Conservation (phyloP, 1,140 invertebrate species). For the Diorhabda sublineata region DNA sequence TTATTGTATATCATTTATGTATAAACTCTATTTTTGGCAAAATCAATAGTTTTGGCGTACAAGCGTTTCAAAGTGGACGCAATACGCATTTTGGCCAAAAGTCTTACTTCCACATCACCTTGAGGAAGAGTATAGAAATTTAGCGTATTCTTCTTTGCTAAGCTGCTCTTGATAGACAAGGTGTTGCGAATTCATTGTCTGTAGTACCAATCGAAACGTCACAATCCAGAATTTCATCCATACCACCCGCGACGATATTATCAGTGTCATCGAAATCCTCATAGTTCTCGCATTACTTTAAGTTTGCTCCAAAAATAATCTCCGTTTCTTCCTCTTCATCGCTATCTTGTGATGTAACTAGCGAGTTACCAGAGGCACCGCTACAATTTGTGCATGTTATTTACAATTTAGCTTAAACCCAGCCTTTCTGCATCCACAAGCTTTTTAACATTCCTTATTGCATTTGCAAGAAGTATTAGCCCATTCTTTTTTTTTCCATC, state of each 20-base stretch:
- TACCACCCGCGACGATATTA: conserved; percentile 5
- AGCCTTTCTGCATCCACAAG: no score
- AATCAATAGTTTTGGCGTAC: not conserved
- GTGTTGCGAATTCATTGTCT: conserved; percentile 15
- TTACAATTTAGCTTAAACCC: no score
- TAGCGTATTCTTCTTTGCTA: not conserved
- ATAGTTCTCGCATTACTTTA: no score
- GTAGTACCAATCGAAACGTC: conserved; percentile 13
- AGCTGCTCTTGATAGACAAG: conserved; percentile 8
- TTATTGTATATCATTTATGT: conserved; percentile 1
- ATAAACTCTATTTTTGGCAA: conserved; percentile 4
- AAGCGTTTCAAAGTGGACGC: not conserved
- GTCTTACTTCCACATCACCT: not conserved
- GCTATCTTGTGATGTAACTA: no score
- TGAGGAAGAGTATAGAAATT: not conserved
- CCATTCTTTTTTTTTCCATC: no score
- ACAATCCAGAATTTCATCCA: conserved; percentile 7
- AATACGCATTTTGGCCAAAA: not conserved
- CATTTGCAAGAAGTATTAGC: no score
- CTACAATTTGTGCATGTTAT: no score
- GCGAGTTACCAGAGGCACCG: no score
- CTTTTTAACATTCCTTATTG: no score
- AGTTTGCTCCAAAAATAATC: no score
- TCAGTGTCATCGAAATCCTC: conserved; percentile 15
- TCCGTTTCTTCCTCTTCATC: no score